Evolutionary conservation across 2,113 vertebrate genomes (phyloP), one percentile per base, ranked within the genome.

Genomic region (Anser brachyrhynchus): DNA sequence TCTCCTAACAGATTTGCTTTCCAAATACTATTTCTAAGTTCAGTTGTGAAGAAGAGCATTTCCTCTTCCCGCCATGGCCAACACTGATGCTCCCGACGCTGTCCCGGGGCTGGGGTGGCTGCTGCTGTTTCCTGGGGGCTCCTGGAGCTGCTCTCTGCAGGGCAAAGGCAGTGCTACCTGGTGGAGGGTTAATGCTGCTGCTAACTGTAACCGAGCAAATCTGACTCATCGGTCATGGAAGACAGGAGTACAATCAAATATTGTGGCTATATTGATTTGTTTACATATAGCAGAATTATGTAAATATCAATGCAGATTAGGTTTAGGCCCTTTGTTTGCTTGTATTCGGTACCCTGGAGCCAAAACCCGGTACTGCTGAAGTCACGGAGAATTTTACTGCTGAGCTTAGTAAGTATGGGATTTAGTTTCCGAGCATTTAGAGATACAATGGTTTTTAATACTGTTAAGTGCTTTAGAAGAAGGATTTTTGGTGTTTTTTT

Each of bases 231-330:
- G 73, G 35, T 54, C 58, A 5, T 49, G 61, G 73, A 93, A 80
- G 46, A 82, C 52, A 70, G 67, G 89, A 87, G 54, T 49, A 54
- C 74, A 92, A 11, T 91, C 58, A 85, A 87, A 79, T 51, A 65
- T 64, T 86, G 54, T 76, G 88, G 39, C 39, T 61, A 1, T 65
- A 44, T 58, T 84, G 66, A 79, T 93, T 87, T 87, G 80, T 93
- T 90, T 96, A 66, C 31, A 84, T 76, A 84, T 62, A 76, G 71
- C 13, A 15, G 69, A 93, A 81, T 66, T 65, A 86, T 87, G 58
- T 84, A 93, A 89, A 69, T 95, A 51, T 25, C 37, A 8, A 17
- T 64, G 74, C 64, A 90, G 65, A 57, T 95, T 59, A 84, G 25
- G 37, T 89, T 90, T 72, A 87, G 69, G 21, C 43, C 52, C 23